phyloP scores from a whole-genome alignment of 2,888 invertebrate species.

The Didymodactylos carnosus region DNA sequence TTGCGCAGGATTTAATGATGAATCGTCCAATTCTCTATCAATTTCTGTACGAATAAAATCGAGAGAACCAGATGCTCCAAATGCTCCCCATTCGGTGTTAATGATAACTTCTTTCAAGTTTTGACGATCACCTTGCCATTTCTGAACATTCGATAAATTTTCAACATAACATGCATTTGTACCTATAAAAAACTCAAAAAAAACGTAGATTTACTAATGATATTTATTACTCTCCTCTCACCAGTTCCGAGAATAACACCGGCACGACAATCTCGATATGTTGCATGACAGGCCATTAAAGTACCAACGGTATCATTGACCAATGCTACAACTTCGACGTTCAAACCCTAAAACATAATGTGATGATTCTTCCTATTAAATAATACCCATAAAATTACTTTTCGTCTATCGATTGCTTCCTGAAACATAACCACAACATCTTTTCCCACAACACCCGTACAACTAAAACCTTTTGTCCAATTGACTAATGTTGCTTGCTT shows the following conservation, averaged over 20 bases:
- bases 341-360: slow-evolving; percentile 49
- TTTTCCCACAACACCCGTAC: slow-evolving; percentile 65
- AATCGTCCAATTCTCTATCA: slow-evolving; percentile 56
- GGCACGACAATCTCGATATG: slow-evolving; percentile 70
- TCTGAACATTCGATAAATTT: slow-evolving; percentile 56
- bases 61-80: slow-evolving; percentile 57
- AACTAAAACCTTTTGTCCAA: slow-evolving; percentile 96
- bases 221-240: no score
- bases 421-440: slow-evolving; percentile 72
- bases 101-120: slow-evolving; percentile 43
- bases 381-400: not conserved
- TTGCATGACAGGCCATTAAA: slow-evolving; percentile 92
- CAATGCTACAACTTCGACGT: slow-evolving; percentile 77
- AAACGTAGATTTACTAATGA: not conserved
- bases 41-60: slow-evolving; percentile 58
- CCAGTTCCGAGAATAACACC: slow-evolving; percentile 89
- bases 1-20: slow-evolving; percentile 51
- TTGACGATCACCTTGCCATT: slow-evolving; percentile 46
- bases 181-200: not conserved
- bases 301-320: slow-evolving; percentile 92
- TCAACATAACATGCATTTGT: slow-evolving; percentile 89
- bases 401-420: slow-evolving; percentile 51
- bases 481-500: slow-evolving; percentile 63
- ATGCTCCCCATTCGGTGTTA: slow-evolving; percentile 92
- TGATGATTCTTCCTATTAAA: not conserved